Base-by-base conservation (phyloP, 2,797 vertebrate genomes). In the Chelidonichthys spinosus region DNA sequence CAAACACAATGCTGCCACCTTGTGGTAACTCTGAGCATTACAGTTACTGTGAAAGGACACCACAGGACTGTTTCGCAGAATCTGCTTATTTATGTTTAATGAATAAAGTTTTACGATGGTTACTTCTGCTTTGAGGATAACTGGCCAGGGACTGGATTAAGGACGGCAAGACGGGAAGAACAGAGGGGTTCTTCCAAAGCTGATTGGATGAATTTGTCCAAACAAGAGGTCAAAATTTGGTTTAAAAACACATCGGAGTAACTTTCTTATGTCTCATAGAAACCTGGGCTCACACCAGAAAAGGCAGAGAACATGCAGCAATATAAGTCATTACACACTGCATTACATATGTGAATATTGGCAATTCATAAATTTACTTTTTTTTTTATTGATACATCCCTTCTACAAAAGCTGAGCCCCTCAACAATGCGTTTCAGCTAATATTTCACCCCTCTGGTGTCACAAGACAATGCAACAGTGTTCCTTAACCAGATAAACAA, bases 21-120 rank as follows among this genome's bases (percentile, higher is more conserved):
- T 67, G 85, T 90, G 92, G 87, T 62, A 2, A 46, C 42, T 54
- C 4, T 11, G 15, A 63, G 63, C 5, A 83, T 39, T 70, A 15
- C 76, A 62, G 1, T 0, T 4, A 5, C 1, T 11, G 5, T 15
- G 4, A 44, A 25, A 58, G 0, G 14, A 10, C 36, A n/a, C 39
- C 15, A 15, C 3, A 32, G 4, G 7, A 53, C 68, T 8, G 17
- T 43, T 64, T 50, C 8, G n/a, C 40, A 43, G 5, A 37, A 18
- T 61, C 6, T 43, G 11, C 17, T 47, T 46, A 25, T 50, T 65
- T 56, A 3, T 35, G 11, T 72, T 56, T 64, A 25, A 49, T 35
- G 11, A 43, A n/a, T 5, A 50, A 15, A 47, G 40, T 17, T 14
- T 54, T 47, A 37, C 36, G 8, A 18, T 43, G 13, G 39, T 35